Base-by-base conservation (phyloP, 2,888 invertebrate genomes). In the Cylloceria caligata region DNA sequence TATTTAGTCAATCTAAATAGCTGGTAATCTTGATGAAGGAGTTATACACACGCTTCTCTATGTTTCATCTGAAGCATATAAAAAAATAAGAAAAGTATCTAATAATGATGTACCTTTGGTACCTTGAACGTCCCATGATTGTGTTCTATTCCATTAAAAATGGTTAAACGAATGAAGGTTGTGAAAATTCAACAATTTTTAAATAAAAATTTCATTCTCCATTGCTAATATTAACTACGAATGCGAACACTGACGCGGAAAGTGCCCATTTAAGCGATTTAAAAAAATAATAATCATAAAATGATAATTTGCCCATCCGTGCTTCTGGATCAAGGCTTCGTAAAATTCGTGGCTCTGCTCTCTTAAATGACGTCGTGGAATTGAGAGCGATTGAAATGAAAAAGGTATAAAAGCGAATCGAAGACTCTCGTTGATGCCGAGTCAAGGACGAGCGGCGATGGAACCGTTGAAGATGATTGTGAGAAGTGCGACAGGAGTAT, bases 391-490 rank as follows among this genome's bases (percentile, higher is more conserved):
- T 16, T 45, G 16, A 45, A 42, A 42, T 42, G 42, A 4, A 57
- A 27, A 34, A 7, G 52, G 27, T 34, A 49, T 21, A 62, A 71
- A 64, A 75, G 42, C 13, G 19, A 73, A 69, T 69, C 69, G 62
- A 55, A 65, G 71, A 27, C 57, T 52, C 49, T 71, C 64, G 47
- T 36, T 52, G 39, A 73, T 47, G 49, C 39, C 24, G 60, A 73
- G 69, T 74, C 13, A 67, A 67, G 47, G 67, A 47, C 65, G 16
- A 45, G n/a, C 27, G n/a, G n/a, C 11, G 45, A 47, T 65, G 19
- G 47, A 16, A 6, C n/a, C 64, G n/a, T 45, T 64, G 47, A 45
- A 47, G 65, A 65, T 65, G 55, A 76, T 60, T 81, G 13, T 36
- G 60, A 16, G 65, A 64, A 42, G 42, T 42, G 73, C 62, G 49